Evolutionary conservation across 2,113 vertebrate genomes (phyloP).

Genomic region (Macquaria ambigua): DNA sequence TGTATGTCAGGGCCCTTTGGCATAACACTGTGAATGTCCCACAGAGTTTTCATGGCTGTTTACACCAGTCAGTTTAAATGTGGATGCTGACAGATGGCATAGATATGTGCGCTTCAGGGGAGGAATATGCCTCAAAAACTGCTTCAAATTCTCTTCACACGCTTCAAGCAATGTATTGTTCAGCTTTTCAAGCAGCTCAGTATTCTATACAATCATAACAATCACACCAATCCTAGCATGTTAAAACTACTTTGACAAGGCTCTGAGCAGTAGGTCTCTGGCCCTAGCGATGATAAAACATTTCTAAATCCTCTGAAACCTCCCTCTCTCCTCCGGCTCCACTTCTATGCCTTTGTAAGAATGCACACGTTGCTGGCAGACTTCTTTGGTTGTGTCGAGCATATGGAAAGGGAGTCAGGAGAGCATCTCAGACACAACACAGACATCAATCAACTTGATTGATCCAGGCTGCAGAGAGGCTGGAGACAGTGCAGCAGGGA

Average conservation of each 20-base stretch:
- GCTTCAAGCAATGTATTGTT: background rate
- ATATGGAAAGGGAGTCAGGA: conserved; percentile 63
- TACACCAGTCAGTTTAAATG: background rate
- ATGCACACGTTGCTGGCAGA: conserved; percentile 12
- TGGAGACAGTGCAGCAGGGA: background rate
- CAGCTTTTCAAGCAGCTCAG: background rate
- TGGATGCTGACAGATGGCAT: background rate
- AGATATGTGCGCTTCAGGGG: too few species aligned
- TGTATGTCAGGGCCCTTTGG: background rate
- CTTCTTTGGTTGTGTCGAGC: conserved; percentile 19
- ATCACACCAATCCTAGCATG: background rate
- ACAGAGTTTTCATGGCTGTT: conserved; percentile 2
- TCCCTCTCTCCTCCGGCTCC: conserved; percentile 1
- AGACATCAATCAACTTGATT: conserved; percentile 70
- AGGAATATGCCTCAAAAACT: background rate
- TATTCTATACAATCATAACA: conserved; percentile 5
- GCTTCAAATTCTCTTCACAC: background rate
- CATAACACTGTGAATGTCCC: background rate
- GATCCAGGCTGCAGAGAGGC: conserved; percentile 13
- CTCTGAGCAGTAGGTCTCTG: conserved; percentile 19
- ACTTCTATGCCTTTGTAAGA: conserved; percentile 11
- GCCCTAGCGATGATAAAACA: conserved; percentile 14
- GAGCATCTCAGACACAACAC: conserved; percentile 68
- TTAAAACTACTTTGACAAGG: conserved; percentile 7
- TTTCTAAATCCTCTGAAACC: background rate